phyloP scores from a whole-genome alignment of 2,113 vertebrate genomes.

The Diphyllodes magnificus region DNA sequence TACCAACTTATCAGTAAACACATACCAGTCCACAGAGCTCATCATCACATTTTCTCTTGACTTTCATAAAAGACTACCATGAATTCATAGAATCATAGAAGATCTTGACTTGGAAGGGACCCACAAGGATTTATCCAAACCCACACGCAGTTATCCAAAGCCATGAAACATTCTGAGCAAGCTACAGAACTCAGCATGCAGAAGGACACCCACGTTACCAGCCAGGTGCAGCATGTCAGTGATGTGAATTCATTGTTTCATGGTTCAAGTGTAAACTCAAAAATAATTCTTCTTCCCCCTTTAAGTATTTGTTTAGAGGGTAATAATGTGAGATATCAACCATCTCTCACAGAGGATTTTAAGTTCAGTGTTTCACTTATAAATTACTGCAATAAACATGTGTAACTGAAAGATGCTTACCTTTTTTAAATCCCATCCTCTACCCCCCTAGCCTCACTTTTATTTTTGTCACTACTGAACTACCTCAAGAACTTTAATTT shows the following conservation, averaged over 20 bases:
- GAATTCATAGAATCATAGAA: background rate
- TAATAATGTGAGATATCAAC: background rate
- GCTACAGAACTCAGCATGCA: background rate
- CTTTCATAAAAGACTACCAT: background rate
- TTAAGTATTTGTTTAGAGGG: background rate
- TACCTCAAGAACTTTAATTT: background rate
- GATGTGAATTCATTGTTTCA: background rate
- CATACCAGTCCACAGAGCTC: background rate
- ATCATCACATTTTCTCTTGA: background rate
- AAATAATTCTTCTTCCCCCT: background rate
- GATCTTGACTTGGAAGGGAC: background rate
- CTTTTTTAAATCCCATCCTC: background rate
- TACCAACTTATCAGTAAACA: background rate
- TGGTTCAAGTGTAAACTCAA: background rate
- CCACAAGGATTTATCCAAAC: background rate
- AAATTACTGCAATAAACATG: background rate
- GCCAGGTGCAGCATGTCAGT: background rate
- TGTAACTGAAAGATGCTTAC: background rate
- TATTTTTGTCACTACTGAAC: background rate
- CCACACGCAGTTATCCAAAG: background rate
- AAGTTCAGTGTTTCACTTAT: background rate
- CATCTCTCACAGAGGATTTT: background rate
- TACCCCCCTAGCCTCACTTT: background rate
- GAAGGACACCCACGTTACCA: background rate
- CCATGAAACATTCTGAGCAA: background rate